Percentiles rank a stretch among this genome's conserved stretches.
Evolutionary conservation across 2,113 vertebrate genomes (phyloP).

Genomic region (Hemichromis elongatus): DNA sequence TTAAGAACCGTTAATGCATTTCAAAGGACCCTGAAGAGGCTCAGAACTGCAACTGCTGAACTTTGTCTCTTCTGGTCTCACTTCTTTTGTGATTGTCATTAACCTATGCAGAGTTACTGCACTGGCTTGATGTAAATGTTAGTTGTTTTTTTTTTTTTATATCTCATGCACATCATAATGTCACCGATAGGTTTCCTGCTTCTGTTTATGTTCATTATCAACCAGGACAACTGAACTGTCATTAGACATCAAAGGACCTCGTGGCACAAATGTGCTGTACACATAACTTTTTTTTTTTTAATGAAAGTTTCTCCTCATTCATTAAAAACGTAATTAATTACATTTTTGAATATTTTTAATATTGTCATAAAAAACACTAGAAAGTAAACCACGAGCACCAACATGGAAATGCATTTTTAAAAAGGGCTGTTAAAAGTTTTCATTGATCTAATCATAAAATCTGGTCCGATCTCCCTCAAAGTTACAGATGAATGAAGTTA

Average conservation of each 20-base stretch:
- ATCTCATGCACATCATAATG: not conserved
- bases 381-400: not conserved
- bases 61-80: not conserved
- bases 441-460: no score
- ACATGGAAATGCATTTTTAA: not conserved
- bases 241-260: not conserved
- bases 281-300: not conserved
- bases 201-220: not conserved
- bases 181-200: not conserved
- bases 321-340: not conserved
- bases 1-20: not conserved
- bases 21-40: not conserved
- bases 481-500: not conserved
- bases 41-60: not conserved
- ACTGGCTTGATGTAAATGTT: not conserved
- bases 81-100: not conserved
- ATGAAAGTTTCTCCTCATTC: not conserved
- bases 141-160: fast-evolving
- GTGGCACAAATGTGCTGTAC: not conserved
- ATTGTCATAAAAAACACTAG: not conserved
- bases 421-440: no score
- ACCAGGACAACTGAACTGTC: not conserved
- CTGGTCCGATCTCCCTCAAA: not conserved
- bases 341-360: not conserved
- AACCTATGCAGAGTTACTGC: not conserved